A percentile compares a stretch with the other conserved stretches of the same genome.
These are phyloP conservation scores for Mayetiola destructor DNA, from an alignment of 2,888 invertebrate genomes.

Conservation along the genomic window DNA sequence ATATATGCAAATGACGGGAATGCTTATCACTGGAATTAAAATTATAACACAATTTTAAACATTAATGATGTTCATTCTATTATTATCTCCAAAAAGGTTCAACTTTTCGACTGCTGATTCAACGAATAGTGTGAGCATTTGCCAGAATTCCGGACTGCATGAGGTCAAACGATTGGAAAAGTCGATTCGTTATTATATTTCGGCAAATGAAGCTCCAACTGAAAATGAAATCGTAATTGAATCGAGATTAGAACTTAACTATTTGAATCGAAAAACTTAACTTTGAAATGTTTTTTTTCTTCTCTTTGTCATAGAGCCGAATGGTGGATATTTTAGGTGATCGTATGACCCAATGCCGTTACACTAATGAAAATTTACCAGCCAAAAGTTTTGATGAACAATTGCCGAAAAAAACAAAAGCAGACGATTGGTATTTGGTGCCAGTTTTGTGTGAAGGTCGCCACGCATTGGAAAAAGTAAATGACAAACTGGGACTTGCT, in stretches of 20 bases:
- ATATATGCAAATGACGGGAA: no score
- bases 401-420: conserved; percentile 39
- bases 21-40: no score
- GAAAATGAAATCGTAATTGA: conserved; percentile 29
- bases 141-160: conserved; percentile 63
- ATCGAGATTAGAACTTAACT: neutral
- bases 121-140: conserved; percentile 91
- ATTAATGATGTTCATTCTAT: conserved; percentile 19
- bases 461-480: conserved; percentile 66
- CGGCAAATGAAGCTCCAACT: conserved; percentile 32
- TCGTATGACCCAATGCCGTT: conserved; percentile 85
- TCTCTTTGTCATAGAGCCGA: neutral
- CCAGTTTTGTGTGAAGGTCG: conserved; percentile 66
- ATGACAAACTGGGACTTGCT: conserved; percentile 66
- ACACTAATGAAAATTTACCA: conserved; percentile 49
- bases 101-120: conserved; percentile 93
- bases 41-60: neutral
- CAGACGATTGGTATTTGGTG: conserved; percentile 69
- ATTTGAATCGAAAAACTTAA: neutral
- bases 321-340: conserved; percentile 51
- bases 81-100: conserved; percentile 44
- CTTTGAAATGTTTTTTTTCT: neutral
- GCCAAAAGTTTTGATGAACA: conserved; percentile 52
- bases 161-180: conserved; percentile 68
- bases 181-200: conserved; percentile 60